phyloP scores from a whole-genome alignment of 2,888 invertebrate genomes.

The Seladonia tumulorum region DNA sequence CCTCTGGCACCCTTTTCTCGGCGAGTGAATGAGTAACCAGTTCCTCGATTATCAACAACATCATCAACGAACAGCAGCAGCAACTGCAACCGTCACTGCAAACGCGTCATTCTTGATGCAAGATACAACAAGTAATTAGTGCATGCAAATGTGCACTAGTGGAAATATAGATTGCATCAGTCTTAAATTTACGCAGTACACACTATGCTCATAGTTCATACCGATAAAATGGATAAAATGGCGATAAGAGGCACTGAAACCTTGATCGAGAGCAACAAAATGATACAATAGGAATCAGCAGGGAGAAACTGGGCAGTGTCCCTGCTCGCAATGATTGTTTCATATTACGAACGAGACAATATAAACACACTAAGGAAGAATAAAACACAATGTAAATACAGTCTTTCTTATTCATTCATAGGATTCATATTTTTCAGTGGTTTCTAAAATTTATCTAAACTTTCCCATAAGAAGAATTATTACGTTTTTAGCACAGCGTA shows the following conservation, averaged over 20 bases:
- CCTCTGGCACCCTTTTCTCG: neutral
- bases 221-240: neutral
- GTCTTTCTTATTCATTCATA: neutral
- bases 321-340: neutral
- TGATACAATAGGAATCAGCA: neutral
- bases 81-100: constrained; percentile 24
- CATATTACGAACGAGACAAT: neutral
- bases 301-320: neutral
- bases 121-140: constrained; percentile 40
- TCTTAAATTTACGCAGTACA: neutral
- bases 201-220: neutral
- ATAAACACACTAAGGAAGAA: neutral
- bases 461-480: too few species aligned
- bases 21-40: constrained; percentile 15
- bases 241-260: neutral
- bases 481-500: too few species aligned
- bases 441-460: neutral
- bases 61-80: constrained; percentile 11
- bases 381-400: neutral
- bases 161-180: neutral
- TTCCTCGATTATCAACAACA: constrained; percentile 22
- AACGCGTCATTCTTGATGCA: constrained; percentile 30
- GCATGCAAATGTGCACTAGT: constrained; percentile 35
- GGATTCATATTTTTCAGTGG: neutral
- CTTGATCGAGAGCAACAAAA: neutral